Evolutionary conservation across 2,888 invertebrate genomes (phyloP), one percentile per base, ranked within the genome.

Genomic region (Blomia tropicalis): DNA sequence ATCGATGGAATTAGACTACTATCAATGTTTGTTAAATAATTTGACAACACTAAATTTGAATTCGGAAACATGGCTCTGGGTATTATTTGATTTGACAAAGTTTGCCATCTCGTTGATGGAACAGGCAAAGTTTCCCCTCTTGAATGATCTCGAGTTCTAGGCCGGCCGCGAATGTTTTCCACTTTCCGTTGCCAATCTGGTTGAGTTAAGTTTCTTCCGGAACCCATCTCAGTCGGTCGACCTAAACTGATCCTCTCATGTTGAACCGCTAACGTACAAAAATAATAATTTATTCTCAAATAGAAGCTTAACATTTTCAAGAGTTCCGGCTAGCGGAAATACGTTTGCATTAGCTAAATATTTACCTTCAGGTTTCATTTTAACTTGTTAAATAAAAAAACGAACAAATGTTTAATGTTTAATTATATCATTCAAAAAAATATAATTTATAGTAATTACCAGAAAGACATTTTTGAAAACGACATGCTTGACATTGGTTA

Each of bases 401-500:
- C 22, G 5, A 30, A 36, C 5, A 32, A 7, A 36, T 53, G 22
- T n/a, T n/a, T 19, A 54, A 7, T 54, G 29, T 19, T 25, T 7
- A 54, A 19, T 54, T 30, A 23, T 14, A 23, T 11, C 23, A 54
- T 5, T 23, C 31, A 54, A 41, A n/a, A 43, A 58, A 76, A 90
- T 90, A 90, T 74, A 90, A 89, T 74, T 83, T 81, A 75, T 89
- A 88, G 90, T 91, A 90, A 74, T 88, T 89, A 69, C 88, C 88
- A 69, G 83, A 81, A 22, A 91, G 79, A 74, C 91, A 92, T 73
- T 91, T 91, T 64, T 84, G 81, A 75, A 92, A 90, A 53, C 92
- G 80, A 73, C 93, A 92, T 0, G 91, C 86, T 74, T 92, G 92
- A 72, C 93, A 93, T 74, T 92, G 92, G 76, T 93, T 93, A 58